Conservation (phyloP, 2,888 invertebrate genomes). For the Venustoraphidia nigricollis region DNA sequence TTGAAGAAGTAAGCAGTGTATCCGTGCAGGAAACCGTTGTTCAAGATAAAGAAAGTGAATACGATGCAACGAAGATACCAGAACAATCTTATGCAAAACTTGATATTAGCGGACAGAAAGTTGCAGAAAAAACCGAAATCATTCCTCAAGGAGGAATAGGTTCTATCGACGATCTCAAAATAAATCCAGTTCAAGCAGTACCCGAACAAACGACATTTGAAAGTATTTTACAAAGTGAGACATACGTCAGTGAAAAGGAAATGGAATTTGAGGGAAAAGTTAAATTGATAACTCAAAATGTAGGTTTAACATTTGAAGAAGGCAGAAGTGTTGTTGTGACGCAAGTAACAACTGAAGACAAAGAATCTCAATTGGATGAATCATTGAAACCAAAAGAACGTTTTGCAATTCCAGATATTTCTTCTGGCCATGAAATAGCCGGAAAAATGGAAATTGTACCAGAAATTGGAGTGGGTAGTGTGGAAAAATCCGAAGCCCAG, state of each 20-base stretch:
- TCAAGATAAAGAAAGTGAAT: conserved; percentile 25
- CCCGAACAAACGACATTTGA: conserved; percentile 30
- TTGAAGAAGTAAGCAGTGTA: conserved; percentile 25
- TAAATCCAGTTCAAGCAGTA: conserved; percentile 25
- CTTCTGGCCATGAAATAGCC: conserved; percentile 24
- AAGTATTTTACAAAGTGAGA: conserved; percentile 27
- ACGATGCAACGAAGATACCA: conserved; percentile 13
- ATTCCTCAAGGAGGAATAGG: conserved; percentile 21
- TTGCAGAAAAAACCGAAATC: conserved; percentile 26
- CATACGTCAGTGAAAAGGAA: conserved; percentile 26
- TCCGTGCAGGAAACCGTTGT: conserved; percentile 17
- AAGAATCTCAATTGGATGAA: conserved; percentile 23
- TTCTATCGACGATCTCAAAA: conserved; percentile 18
- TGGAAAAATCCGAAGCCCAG: conserved; percentile 16
- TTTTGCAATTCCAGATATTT: conserved; percentile 18
- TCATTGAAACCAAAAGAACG: conserved; percentile 20
- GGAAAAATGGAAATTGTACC: conserved; percentile 20
- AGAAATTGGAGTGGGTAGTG: conserved; percentile 17
- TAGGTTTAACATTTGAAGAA: conserved; percentile 24
- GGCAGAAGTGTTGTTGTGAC: conserved; percentile 26
- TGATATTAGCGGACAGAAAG: conserved; percentile 17
- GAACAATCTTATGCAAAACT: conserved; percentile 5
- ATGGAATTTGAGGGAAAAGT: conserved; percentile 24
- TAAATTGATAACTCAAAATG: conserved; percentile 24
- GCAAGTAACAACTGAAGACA: conserved; percentile 29